A percentile compares a stretch with the other conserved stretches of the same genome.
Evolutionary conservation across 2,113 vertebrate species (phyloP).

Genomic region (Crocuta crocuta): DNA sequence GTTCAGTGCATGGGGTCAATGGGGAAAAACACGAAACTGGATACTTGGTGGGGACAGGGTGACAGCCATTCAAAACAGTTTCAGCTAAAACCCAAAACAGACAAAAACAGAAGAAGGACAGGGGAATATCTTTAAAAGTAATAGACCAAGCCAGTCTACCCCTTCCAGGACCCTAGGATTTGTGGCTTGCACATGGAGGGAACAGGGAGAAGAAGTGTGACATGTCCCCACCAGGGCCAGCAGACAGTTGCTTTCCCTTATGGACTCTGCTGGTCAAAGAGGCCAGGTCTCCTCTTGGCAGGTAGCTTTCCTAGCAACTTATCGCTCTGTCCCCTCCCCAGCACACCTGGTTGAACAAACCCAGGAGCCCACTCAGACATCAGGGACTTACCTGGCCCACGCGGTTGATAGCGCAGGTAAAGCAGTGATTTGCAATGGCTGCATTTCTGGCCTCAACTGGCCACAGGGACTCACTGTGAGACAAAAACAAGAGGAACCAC

Average conservation of each 20-base stretch:
- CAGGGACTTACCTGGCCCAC: slow-evolving; percentile 92
- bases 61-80: background rate
- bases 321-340: background rate
- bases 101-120: background rate
- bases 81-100: background rate
- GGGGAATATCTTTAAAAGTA: background rate
- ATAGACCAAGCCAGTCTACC: background rate
- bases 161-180: background rate
- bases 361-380: no score
- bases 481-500: background rate
- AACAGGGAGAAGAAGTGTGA: background rate
- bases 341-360: background rate
- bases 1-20: background rate
- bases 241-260: background rate
- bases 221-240: background rate
- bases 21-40: background rate
- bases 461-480: slow-evolving; percentile 95
- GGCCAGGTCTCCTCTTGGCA: background rate
- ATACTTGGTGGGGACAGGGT: background rate
- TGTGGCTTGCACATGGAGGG: background rate
- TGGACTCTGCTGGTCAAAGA: background rate
- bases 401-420: slow-evolving; percentile 97
- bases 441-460: slow-evolving; percentile 96
- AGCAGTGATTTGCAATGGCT: slow-evolving; percentile 97
- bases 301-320: background rate